Base-by-base conservation (phyloP, 30 jellyfish, hydroid and myxozoan genomes). In the Rhopilema esculentum region DNA sequence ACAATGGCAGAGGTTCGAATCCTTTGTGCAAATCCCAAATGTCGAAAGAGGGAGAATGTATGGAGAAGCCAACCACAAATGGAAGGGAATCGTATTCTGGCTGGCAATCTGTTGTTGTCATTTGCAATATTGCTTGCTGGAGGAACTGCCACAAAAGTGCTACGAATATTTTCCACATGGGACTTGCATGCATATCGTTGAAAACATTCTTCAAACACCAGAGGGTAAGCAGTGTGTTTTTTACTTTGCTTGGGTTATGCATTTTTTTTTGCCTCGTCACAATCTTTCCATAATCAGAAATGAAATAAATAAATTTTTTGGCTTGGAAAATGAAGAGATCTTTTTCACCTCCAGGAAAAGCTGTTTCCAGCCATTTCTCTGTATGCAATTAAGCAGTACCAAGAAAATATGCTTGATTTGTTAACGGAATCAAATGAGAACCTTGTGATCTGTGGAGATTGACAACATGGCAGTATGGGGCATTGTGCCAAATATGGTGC, bases 51-150 rank as follows among this genome's bases (percentile, higher is more conserved):
- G 52, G 75, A 71, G 23, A 51, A 17, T 50, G 63, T 74, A 21
- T 85, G 93, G 88, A 8, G 74, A 27, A 85, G 82, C 69, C 93
- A 85, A 33, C 93, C 93, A 1, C 28, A 27, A 22, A 49, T 85
- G 72, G 69, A 65, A 28, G 82, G 75, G 26, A 27, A 80, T 24
- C 62, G 49, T 18, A 61, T 66, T 40, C 89, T 88, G 8, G 88
- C 93, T 72, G 88, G 93, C 19, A 85, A 85, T 51, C 64, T 72
- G 25, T 48, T 85, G 72, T 68, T 85, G 0, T 29, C 79, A 16
- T 85, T 69, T 31, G 75, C 82, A 19, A 72, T 57, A 18, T 25
- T 72, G 6, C 24, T 72, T 26, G 66, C 80, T 22, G 80, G 93
- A 18, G 81, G 82, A 66, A 33, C 89, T 24, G 88, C 82, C 29